Evolutionary conservation across 2,113 vertebrate species (phyloP).

Genomic region (Notarius quadriscutis): DNA sequence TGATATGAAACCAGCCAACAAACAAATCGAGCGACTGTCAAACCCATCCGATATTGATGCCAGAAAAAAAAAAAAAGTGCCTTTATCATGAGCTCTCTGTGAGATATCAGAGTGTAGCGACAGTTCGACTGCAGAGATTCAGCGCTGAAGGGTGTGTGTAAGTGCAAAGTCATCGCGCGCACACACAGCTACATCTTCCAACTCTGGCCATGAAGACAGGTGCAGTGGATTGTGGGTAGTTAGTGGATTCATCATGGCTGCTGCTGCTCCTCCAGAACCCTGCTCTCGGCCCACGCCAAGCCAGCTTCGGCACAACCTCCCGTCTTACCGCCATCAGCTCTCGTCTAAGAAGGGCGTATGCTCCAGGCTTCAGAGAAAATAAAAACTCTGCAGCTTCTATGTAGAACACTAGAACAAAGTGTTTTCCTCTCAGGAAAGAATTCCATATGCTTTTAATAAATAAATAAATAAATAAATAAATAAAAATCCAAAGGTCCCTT

Average conservation of each 20-base stretch:
- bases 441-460: not conserved
- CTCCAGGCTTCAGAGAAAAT: too few species aligned
- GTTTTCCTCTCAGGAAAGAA: constrained; percentile 6
- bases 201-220: not conserved
- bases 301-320: not conserved
- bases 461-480: too few species aligned
- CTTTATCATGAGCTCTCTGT: constrained; percentile 44
- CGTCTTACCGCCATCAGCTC: constrained; percentile 7
- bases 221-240: constrained; percentile 44
- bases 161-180: constrained; percentile 41
- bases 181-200: not conserved
- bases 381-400: not conserved
- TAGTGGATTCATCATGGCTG: constrained; percentile 30
- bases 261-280: constrained; percentile 17
- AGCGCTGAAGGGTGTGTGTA: not conserved
- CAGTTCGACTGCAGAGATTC: constrained; percentile 19
- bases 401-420: not conserved
- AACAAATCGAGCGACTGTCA: constrained; percentile 55
- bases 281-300: not conserved
- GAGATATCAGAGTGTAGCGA: constrained; percentile 46
- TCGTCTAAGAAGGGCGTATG: not conserved
- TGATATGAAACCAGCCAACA: constrained; percentile 52
- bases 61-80: constrained; percentile 19
- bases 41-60: constrained; percentile 48
- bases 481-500: not conserved